Conservation (phyloP, 2,113 vertebrate species). For the Apus apus region DNA sequence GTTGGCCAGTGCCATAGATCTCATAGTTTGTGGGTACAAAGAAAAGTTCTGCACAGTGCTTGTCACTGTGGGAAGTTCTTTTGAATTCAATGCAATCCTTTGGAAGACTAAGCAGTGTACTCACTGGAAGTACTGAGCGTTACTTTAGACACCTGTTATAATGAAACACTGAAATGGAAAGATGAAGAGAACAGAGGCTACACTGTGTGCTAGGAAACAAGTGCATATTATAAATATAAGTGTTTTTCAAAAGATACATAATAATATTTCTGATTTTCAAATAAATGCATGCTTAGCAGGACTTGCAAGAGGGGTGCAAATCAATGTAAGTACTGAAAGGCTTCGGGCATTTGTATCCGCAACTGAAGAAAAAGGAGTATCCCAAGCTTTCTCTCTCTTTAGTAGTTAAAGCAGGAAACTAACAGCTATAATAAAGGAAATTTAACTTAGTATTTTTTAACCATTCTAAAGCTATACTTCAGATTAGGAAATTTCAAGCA, state of each 20-base stretch:
- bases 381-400: neutral
- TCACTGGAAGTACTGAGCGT: neutral
- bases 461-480: neutral
- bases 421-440: neutral
- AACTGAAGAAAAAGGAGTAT: neutral
- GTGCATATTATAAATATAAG: neutral
- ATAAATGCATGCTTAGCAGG: neutral
- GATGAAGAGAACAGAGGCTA: neutral
- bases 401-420: neutral
- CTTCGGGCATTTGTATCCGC: neutral
- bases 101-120: neutral
- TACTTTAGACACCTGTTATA: neutral
- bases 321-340: neutral
- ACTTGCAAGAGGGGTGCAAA: neutral
- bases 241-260: neutral
- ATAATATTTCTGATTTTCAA: neutral
- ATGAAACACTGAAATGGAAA: neutral
- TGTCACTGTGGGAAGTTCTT: neutral
- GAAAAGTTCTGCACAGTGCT: neutral
- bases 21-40: neutral
- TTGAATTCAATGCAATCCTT: neutral
- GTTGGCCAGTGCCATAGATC: neutral
- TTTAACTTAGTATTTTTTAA: neutral
- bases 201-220: accelerated
- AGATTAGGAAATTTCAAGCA: neutral